Evolutionary conservation across 2,888 invertebrate species (phyloP), one percentile per base, ranked within the genome.

Genomic region (Erebia epiphron): DNA sequence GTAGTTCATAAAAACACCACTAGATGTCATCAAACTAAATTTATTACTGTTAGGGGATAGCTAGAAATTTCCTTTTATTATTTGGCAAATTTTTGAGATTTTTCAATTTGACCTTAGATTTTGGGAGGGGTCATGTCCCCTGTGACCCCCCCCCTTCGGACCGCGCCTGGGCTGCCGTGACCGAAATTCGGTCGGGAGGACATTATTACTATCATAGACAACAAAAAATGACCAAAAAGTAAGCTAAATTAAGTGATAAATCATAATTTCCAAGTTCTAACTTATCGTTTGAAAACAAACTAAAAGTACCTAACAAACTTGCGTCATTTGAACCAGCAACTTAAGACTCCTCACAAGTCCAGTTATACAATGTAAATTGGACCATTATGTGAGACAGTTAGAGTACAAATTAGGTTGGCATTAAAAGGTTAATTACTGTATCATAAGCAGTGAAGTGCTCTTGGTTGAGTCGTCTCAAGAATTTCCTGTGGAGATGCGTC

Each of bases 391-490:
- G 41, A 1, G 41, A 41, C 7, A 10, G 16, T 10, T 35, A 72
- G 49, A 35, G 41, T 64, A 18, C 5, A 69, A 35, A 60, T 64
- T 14, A 35, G 46, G 13, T 54, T 60, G 43, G 4, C 50, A n/a
- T 49, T 52, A 61, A 11, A 16, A 57, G 13, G 21, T 64, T 67
- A 67, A 70, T 70, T 67, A 65, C 69, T 46, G 50, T 60, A 66
- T 66, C 56, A 70, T 65, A 65, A 65, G 35, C 16, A 62, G 68
- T 41, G n/a, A 52, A 52, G 65, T 35, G 54, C 41, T 54, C 58
- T 18, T 56, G 41, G 18, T 35, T 16, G 66, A 69, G 67, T 70
- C 64, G 64, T 67, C 69, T 62, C 67, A 26, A 69, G 69, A 52
- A 64, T 18, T 64, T 64, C 66, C 67, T 67, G 16, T 54, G 52